Evolutionary conservation across 2,797 vertebrate species (phyloP).

Genomic region (Amblyraja radiata): DNA sequence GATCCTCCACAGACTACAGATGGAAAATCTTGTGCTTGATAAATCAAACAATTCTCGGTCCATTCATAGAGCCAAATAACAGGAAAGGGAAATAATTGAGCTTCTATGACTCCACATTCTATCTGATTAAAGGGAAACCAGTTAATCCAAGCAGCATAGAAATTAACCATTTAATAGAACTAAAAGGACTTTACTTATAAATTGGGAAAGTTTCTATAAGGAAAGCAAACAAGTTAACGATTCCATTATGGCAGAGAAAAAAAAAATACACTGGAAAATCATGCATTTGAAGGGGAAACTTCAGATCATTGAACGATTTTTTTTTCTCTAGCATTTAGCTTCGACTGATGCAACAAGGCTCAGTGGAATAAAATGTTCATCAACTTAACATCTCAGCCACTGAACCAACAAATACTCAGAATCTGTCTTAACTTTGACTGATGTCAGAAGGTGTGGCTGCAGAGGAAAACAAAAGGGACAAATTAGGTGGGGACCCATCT

Average conservation of each 20-base stretch:
- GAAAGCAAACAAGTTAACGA: neutral
- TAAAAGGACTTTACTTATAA: neutral
- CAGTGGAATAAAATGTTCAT: neutral
- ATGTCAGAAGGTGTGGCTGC: neutral
- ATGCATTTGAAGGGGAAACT: neutral
- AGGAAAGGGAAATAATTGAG: neutral
- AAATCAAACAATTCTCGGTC: neutral
- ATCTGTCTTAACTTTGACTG: neutral
- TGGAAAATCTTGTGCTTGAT: neutral
- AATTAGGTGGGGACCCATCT: neutral
- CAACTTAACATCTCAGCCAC: neutral
- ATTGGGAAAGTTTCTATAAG: no score
- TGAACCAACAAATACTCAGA: neutral
- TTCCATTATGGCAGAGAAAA: neutral
- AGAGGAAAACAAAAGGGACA: neutral
- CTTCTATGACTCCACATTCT: no score
- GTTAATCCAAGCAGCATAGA: neutral
- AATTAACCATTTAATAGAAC: neutral
- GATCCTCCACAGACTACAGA: neutral
- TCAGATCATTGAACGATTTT: neutral
- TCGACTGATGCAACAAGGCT: neutral
- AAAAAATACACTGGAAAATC: neutral
- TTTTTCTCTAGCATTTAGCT: neutral
- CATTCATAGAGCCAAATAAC: neutral
- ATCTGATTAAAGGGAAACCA: neutral